Percentiles rank a stretch among this genome's conserved stretches.
phyloP scores from a whole-genome alignment of 2,797 vertebrate species.

The Chromis chromis region DNA sequence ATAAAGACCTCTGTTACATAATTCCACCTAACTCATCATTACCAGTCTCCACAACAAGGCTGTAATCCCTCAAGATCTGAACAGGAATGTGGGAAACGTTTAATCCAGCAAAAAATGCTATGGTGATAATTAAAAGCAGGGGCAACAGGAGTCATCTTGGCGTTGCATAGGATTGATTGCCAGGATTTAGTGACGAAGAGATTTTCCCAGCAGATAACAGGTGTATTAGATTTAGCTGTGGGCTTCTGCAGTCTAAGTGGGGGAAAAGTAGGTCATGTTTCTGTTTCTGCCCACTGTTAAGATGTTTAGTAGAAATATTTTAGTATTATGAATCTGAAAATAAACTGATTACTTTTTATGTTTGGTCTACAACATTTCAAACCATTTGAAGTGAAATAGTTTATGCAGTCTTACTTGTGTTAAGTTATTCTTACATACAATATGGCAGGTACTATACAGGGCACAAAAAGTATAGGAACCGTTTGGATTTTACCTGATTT shows the following conservation, averaged over 20 bases:
- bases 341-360: not conserved
- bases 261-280: not conserved
- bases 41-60: slow-evolving; percentile 2
- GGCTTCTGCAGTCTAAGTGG: not conserved
- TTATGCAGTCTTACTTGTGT: not conserved
- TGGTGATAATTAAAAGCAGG: not conserved
- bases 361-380: not conserved
- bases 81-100: slow-evolving; percentile 1
- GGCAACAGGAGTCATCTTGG: not conserved
- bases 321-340: not conserved
- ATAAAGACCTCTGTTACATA: slow-evolving; percentile 27
- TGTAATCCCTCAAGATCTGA: slow-evolving; percentile 19
- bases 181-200: slow-evolving; percentile 29
- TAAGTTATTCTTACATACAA: not conserved
- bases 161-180: slow-evolving; percentile 7
- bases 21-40: slow-evolving; percentile 19
- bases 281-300: not conserved
- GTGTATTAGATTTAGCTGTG: not conserved
- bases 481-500: not conserved
- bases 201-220: slow-evolving; percentile 44
- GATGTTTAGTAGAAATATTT: not conserved
- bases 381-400: not conserved
- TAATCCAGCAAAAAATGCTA: slow-evolving; percentile 14
- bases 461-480: not conserved
- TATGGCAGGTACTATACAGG: not conserved